Base-by-base conservation (phyloP, 2,113 vertebrate genomes). In the Bothrops jararaca region DNA sequence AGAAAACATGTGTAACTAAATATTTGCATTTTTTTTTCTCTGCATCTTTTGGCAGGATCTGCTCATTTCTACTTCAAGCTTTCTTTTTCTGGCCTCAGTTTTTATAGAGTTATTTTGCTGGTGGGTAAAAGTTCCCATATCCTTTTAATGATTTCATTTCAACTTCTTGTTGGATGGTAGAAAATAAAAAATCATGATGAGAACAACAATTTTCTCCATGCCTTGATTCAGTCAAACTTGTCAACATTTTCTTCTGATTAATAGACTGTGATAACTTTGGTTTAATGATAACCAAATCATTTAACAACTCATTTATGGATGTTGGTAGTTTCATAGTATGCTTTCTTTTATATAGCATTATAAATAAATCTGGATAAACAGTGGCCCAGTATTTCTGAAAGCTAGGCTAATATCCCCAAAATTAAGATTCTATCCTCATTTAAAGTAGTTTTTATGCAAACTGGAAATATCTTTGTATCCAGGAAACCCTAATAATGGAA, bases 401-500 rank as follows among this genome's bases (percentile, higher is more conserved):
- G 3, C 34, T 80, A 22, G 34, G 20, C 34, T 80, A 42, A 42
- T 80, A 3, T 80, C 22, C 7, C 7, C 9, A 42, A 80, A 39
- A 42, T 39, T 80, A 80, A 80, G 2, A 80, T 80, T 22, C 18
- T 80, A 7, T 80, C 20, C 18, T 80, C 34, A 42, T 39, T 42
- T 80, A 22, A 80, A 39, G 34, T 92, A 90, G 86, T 90, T 91
- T 92, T 94, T 80, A 91, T 58, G 95, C 64, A 34, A 85, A 1
- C 52, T 57, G 20, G 52, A 92, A 94, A 95, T 93, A 88, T 56
- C 9, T 87, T 64, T 39, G 45, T 86, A 90, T 92, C 89, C 24
- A 92, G 93, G 34, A 91, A 91, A 93, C 3, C 90, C 7, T 90
- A 18, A 89, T 6, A 88, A 93, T 26, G 42, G 29, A 0, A 9